These are phyloP conservation scores for Ictalurus furcatus DNA, from an alignment of 2,113 vertebrate species.

Conservation along the genomic window DNA sequence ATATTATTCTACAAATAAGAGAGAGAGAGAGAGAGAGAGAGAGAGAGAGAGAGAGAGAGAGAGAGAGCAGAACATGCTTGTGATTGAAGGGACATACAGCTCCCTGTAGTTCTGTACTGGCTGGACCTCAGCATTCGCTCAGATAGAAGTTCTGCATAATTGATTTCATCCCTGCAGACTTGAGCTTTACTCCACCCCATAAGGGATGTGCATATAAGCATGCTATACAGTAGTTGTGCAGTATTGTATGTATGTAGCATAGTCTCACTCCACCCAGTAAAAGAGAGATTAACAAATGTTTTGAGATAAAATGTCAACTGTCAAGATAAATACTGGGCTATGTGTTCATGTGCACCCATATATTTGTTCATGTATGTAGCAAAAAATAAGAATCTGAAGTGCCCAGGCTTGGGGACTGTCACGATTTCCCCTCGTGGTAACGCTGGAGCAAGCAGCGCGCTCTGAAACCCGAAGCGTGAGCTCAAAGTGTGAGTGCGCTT, in stretches of 20 bases:
- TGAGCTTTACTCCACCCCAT: slow-evolving; percentile 21
- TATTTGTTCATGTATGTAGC: neutral
- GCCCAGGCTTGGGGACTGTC: too few relatives aligned
- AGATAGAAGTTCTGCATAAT: slow-evolving; percentile 49
- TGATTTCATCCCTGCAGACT: slow-evolving; percentile 38
- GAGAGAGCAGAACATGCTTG: neutral
- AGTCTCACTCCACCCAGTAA: neutral
- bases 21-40: neutral
- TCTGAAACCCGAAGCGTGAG: too few relatives aligned
- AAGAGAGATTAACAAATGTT: neutral
- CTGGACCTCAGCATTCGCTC: slow-evolving; percentile 35
- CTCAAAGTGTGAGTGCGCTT: too few relatives aligned
- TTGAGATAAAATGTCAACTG: neutral
- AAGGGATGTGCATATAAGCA: slow-evolving; percentile 14
- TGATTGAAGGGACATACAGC: slow-evolving; percentile 32
- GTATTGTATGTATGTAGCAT: neutral
- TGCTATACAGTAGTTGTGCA: slow-evolving; percentile 16
- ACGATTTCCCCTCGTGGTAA: too few relatives aligned
- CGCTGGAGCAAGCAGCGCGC: too few relatives aligned
- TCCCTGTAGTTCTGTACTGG: slow-evolving; percentile 9
- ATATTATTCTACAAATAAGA: neutral
- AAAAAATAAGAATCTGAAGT: neutral
- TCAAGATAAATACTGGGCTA: neutral
- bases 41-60: slow-evolving; percentile 21
- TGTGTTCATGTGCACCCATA: neutral